These are phyloP conservation scores for Parnassius apollo DNA, from an alignment of 2,888 invertebrate genomes.

Conservation along the genomic window DNA sequence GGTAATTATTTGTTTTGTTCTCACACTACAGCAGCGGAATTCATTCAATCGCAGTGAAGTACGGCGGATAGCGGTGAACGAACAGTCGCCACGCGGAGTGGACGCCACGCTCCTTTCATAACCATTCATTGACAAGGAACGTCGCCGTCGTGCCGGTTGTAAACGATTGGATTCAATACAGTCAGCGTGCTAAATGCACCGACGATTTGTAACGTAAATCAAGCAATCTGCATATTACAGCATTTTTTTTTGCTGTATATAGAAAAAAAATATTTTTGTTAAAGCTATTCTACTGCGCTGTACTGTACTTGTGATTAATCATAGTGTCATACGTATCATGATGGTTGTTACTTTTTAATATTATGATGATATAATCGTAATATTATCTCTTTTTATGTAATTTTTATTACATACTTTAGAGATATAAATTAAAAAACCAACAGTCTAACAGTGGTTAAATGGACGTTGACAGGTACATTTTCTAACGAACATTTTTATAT, in stretches of 20 bases:
- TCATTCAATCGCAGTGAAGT: slow-evolving; percentile 44
- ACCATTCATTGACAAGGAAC: slow-evolving; percentile 50
- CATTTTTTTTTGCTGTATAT: neutral
- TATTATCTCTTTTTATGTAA: no score
- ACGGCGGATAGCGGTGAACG: slow-evolving; percentile 43
- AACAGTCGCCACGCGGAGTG: slow-evolving; percentile 39
- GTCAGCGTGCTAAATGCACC: slow-evolving; percentile 11
- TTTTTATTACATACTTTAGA: no score
- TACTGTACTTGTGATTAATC: no score
- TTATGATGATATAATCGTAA: no score
- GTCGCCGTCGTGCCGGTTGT: slow-evolving; percentile 20
- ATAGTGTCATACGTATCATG: no score
- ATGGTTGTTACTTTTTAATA: no score
- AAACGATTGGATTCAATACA: slow-evolving; percentile 17
- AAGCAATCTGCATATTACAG: neutral
- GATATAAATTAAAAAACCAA: no score
- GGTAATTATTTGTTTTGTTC: slow-evolving; percentile 29
- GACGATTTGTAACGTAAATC: slow-evolving; percentile 3
- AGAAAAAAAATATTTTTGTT: no score
- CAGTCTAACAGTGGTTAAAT: no score
- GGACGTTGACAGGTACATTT: no score
- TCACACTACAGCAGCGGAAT: slow-evolving; percentile 37
- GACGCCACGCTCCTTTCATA: slow-evolving; percentile 40
- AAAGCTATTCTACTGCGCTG: no score
- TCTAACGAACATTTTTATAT: no score